phyloP scores from a whole-genome alignment of 2,888 invertebrate species.

The Papilio demoleus region DNA sequence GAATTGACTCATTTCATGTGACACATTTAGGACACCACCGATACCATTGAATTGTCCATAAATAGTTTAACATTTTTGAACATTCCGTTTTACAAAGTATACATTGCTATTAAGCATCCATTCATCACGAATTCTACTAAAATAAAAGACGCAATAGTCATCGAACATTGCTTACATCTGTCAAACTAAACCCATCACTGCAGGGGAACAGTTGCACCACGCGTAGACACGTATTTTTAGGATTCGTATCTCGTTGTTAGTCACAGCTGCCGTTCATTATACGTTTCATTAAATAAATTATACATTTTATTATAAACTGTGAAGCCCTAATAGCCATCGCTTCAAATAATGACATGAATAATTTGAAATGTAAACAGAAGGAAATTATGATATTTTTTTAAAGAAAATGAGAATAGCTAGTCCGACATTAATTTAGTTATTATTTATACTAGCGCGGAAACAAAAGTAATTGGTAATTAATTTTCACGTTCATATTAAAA shows the following conservation, averaged over 20 bases:
- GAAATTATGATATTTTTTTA: constrained; percentile 24
- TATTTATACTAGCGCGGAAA: background rate
- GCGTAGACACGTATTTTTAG: constrained; percentile 73
- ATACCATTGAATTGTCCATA: constrained; percentile 51
- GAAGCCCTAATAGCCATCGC: constrained; percentile 2
- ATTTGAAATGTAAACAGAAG: constrained; percentile 12
- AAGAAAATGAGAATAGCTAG: background rate
- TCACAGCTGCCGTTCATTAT: constrained; percentile 55
- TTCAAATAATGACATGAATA: constrained; percentile 18
- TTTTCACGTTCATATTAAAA: too few relatives aligned
- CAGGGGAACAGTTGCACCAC: constrained; percentile 63
- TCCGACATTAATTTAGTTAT: background rate
- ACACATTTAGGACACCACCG: constrained; percentile 72
- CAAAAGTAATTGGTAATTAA: background rate
- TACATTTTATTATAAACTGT: constrained; percentile 37
- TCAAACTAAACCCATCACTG: constrained; percentile 47
- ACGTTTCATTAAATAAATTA: constrained; percentile 36
- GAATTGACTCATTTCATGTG: constrained; percentile 62
- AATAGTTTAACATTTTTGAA: constrained; percentile 40
- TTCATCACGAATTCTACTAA: background rate
- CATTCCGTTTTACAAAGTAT: constrained; percentile 12
- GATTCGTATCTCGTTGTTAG: constrained; percentile 64
- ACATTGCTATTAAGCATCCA: constrained; percentile 39
- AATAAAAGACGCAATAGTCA: constrained; percentile 31
- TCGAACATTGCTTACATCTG: constrained; percentile 24